phyloP scores from a whole-genome alignment of 2,113 vertebrate species.

The Agapornis roseicollis region DNA sequence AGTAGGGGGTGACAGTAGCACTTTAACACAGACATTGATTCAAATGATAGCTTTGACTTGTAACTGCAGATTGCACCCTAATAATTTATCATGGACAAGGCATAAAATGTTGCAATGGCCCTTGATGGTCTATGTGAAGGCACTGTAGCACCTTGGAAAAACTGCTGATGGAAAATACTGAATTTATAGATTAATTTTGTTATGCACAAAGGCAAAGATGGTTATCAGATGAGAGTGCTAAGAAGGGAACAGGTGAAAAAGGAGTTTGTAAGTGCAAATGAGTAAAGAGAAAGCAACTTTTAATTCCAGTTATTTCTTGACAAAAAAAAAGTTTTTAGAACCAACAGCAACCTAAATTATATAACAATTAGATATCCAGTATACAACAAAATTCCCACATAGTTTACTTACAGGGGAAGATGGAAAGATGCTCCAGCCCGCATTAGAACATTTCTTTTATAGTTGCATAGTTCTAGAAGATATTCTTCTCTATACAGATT shows the following conservation, averaged over 20 bases:
- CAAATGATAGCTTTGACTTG: constrained; percentile 45
- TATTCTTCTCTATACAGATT: not conserved
- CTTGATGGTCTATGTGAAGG: not conserved
- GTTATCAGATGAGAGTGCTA: not conserved
- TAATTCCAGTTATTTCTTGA: not conserved
- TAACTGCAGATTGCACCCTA: not conserved
- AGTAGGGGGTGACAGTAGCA: not conserved
- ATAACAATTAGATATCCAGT: not conserved
- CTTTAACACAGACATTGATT: constrained; percentile 31
- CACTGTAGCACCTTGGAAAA: not conserved
- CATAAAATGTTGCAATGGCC: not conserved
- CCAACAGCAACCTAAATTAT: not conserved
- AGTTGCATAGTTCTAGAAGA: not conserved
- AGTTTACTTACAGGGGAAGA: not conserved
- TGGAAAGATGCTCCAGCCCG: not conserved
- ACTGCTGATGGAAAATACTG: not conserved
- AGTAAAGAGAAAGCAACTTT: not conserved
- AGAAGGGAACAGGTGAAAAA: not conserved
- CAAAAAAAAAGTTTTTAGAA: not conserved
- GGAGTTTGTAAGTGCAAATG: not conserved
- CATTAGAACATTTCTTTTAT: not conserved
- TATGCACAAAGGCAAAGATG: not conserved
- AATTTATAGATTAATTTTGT: not conserved
- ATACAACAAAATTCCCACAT: not conserved
- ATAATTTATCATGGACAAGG: constrained; percentile 8